Conservation (phyloP, 2,888 invertebrate species). For the Sipha maydis region DNA sequence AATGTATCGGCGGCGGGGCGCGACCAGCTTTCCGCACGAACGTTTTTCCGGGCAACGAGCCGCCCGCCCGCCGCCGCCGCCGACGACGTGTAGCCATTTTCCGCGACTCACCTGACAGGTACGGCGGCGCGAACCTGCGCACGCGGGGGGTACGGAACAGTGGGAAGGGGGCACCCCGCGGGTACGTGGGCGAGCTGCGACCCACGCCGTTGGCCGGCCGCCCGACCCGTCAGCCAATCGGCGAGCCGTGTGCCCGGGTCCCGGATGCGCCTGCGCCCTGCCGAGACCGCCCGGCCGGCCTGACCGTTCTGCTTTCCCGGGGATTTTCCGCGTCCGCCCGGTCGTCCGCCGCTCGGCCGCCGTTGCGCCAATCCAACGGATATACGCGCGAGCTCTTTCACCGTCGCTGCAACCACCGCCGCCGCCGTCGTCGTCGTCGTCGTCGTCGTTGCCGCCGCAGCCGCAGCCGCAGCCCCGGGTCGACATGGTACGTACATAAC, state of each 20-base stretch:
- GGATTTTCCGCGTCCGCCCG: conserved; percentile 61
- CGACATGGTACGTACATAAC: conserved; percentile 40
- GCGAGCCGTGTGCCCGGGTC: background rate
- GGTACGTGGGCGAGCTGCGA: conserved; percentile 39
- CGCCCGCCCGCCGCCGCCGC: background rate
- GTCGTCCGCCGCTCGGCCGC: conserved; percentile 55
- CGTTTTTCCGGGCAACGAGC: conserved; percentile 19
- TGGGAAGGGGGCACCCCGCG: conserved; percentile 20
- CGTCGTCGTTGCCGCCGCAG: background rate
- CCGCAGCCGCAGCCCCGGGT: conserved; percentile 26
- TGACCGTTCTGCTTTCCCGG: conserved; percentile 57
- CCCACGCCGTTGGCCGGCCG: conserved; percentile 45
- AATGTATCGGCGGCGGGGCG: conserved; percentile 56
- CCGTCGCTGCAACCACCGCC: background rate
- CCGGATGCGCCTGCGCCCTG: conserved; percentile 51
- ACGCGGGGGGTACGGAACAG: conserved; percentile 5
- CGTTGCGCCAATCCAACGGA: conserved; percentile 44
- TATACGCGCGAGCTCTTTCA: conserved; percentile 8
- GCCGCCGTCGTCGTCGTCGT: background rate
- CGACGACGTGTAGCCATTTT: conserved; percentile 44
- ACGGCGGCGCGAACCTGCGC: conserved; percentile 1
- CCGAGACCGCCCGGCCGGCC: conserved; percentile 58
- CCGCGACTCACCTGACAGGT: conserved; percentile 46
- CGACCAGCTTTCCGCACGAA: conserved; percentile 48
- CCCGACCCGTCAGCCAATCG: conserved; percentile 32